Evolutionary conservation across 2,888 invertebrate species (phyloP).

Genomic region (Uropetala carovei): DNA sequence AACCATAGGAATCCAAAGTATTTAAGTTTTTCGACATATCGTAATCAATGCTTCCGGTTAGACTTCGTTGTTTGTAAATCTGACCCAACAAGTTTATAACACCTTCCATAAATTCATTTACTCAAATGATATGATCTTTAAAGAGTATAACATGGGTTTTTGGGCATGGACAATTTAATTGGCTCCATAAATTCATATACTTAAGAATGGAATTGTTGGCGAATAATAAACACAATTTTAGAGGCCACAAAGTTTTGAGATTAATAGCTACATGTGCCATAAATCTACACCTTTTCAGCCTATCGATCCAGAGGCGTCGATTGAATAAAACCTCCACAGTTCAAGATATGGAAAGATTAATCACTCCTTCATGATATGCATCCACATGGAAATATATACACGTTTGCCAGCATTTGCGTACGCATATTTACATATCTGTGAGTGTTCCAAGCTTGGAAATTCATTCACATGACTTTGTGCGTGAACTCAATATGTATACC

Average conservation of each 20-base stretch:
- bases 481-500: too few species aligned
- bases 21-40: background rate
- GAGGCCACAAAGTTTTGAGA: background rate
- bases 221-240: background rate
- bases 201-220: constrained; percentile 19
- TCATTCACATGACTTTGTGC: too few species aligned
- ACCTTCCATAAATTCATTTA: background rate
- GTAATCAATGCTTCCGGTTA: background rate
- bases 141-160: constrained; percentile 22
- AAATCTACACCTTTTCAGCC: background rate
- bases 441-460: too few species aligned
- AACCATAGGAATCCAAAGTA: too few species aligned
- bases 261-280: background rate
- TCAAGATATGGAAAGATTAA: too few species aligned
- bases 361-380: too few species aligned
- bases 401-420: too few species aligned
- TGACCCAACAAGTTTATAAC: constrained; percentile 3
- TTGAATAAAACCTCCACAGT: too few species aligned
- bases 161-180: constrained; percentile 16
- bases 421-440: too few species aligned
- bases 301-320: too few species aligned
- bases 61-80: background rate
- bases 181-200: background rate
- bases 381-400: too few species aligned
- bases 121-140: background rate